Base-by-base conservation (phyloP, 1,140 invertebrate genomes). In the Campoletis sonorensis region DNA sequence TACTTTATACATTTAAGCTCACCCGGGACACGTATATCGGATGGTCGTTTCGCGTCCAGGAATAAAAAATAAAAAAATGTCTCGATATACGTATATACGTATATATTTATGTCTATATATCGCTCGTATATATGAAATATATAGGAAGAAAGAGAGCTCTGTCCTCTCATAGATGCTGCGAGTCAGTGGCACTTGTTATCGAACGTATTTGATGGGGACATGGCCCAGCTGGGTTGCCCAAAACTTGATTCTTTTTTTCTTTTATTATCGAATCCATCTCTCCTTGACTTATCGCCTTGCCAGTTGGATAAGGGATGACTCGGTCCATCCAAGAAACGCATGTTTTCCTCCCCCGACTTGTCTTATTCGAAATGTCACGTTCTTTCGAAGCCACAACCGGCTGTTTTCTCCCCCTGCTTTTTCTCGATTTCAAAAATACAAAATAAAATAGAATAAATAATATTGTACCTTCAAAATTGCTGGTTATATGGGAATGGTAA, bases 1-100 rank as follows among this genome's bases (percentile, higher is more conserved):
- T 78, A 78, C 76, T 78, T 78, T 77, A 77, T 77, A 77, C 51
- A 77, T 77, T 64, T 78, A 78, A 78, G 76, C 76, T 78, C 76
- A 67, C 54, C 61, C 76, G 58, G 30, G 61, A 67, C 75, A 64
- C 67, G 21, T 78, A 78, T 78, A 78, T 58, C 51, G 75, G 75
- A 77, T 64, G 75, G 75, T 75, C 72, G 72, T 75, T 75, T 58
- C 75, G 26, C 75, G 54, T 40, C 49, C 26, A 16, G 16, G 61
- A 21, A 26, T 75, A 54, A 75, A 75, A 75, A 51, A 75, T n/a
- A 51, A 40, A 51, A 73, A 45, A 75, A 54, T 45, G 4, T 54
- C 23, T 37, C 1, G 23, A 33, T 18, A 30, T 21, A 13, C 13
- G 0, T 45, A 4, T 7, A 33, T 4, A 4, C 30, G 49, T 58